Conservation (phyloP, 2,113 vertebrate species). For the Pachyramphus minor region DNA sequence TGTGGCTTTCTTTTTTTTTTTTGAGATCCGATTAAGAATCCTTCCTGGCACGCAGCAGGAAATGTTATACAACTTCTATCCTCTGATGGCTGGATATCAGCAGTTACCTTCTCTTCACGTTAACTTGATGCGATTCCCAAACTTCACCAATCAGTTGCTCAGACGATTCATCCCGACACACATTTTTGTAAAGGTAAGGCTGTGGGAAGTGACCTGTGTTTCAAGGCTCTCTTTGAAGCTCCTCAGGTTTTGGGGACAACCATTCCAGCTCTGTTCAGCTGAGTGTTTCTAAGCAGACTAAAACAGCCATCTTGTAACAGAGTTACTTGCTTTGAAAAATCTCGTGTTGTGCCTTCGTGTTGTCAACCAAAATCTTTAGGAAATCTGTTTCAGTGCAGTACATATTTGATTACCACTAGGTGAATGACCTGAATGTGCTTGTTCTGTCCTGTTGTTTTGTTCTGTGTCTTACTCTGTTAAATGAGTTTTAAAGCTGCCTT, state of each 20-base stretch:
- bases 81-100: conserved; percentile 96
- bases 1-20: neutral
- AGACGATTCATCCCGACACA: conserved; percentile 89
- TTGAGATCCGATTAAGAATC: conserved; percentile 89
- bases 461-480: neutral
- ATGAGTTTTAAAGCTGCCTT: neutral
- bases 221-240: neutral
- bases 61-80: conserved; percentile 95
- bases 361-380: neutral
- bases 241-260: neutral
- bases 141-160: conserved; percentile 81
- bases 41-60: conserved; percentile 90
- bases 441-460: neutral
- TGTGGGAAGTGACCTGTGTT: neutral
- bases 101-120: conserved; percentile 89
- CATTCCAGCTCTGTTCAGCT: neutral
- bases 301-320: neutral
- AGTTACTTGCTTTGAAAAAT: neutral
- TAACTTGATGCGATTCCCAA: conserved; percentile 82
- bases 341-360: neutral
- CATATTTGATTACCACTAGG: neutral
- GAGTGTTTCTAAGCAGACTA: neutral
- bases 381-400: neutral
- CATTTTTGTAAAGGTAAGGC: conserved; percentile 93
- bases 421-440: neutral